Base-by-base conservation (phyloP, 2,797 vertebrate species). In the Erpetoichthys calabaricus region DNA sequence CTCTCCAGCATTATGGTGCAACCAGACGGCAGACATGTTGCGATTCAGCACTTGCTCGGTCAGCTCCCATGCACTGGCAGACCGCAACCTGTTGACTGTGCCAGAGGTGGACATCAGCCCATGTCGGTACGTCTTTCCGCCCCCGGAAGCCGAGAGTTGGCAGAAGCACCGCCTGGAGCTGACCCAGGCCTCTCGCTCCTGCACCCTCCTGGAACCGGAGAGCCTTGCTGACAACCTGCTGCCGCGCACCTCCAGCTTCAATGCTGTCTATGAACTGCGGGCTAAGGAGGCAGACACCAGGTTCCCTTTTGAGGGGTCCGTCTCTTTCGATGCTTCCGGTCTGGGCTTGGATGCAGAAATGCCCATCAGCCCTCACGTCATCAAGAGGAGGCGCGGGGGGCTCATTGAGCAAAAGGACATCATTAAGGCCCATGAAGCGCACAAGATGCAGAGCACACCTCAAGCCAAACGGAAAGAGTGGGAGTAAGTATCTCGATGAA, bases 371-470 rank as follows among this genome's bases (percentile, higher is more conserved):
- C 90, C 93, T 0, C 90, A 91, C 0, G 69, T 93, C 64, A 97
- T 91, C 66, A 94, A 92, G 74, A 82, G 93, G 10, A 83, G 94
- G 10, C 84, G 95, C 0, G 94, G 95, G 0, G 95, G 92, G 3
- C 82, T 98, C 61, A 94, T 98, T 0, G 95, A 98, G 61, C 94
- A 97, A 79, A 86, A 80, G 67, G 95, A 98, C 79, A 95, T 97
- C 51, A 83, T 98, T 78, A 97, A 92, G 75, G 95, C 95, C 0
- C 95, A 97, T 9, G 84, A 97, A 70, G 93, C 93, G 0, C 94
- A 98, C 71, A 98, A 98, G 86, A 93, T 97, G 69, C 94, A 98
- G 73, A 98, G 94, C 82, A 98, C 95, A 4, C 95, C 95, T 0
- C 94, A 98, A 73, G 95, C 95, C 0, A 77, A 88, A 42, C 90